Evolutionary conservation across 2,113 vertebrate genomes (phyloP).

Genomic region (Motacilla alba): DNA sequence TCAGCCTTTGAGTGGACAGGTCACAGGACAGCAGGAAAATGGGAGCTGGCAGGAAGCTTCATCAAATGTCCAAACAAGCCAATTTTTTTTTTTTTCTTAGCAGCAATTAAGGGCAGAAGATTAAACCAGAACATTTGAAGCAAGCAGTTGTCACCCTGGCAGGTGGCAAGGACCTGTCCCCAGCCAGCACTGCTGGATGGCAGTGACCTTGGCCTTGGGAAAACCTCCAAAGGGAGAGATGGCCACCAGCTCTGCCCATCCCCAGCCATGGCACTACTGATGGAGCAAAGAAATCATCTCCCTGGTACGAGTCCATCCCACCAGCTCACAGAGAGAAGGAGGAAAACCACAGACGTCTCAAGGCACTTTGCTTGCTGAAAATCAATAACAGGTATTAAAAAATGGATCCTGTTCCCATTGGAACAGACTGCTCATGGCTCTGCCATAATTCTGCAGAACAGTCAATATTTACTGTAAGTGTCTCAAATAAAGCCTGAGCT

Average conservation of each 20-base stretch:
- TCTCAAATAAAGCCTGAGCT: conserved; percentile 74
- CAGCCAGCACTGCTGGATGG: neutral
- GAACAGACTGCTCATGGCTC: conserved; percentile 62
- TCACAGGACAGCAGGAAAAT: conserved; percentile 38
- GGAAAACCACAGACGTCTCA: conserved; percentile 43
- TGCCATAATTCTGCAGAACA: conserved; percentile 72
- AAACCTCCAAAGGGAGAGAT: neutral
- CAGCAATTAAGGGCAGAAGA: conserved; percentile 49
- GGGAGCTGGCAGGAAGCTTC: conserved; percentile 50
- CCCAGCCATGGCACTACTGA: neutral
- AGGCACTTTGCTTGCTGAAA: conserved; percentile 53
- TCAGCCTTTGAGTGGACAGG: conserved; percentile 18
- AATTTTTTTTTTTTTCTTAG: neutral
- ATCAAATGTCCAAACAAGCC: neutral
- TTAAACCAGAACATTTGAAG: conserved; percentile 19
- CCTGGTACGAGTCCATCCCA: conserved; percentile 7
- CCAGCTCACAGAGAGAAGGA: conserved; percentile 8
- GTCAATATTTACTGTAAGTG: conserved; percentile 74
- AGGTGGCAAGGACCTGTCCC: neutral
- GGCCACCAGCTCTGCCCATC: neutral
- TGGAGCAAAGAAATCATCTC: conserved; percentile 42
- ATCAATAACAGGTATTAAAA: conserved; percentile 77
- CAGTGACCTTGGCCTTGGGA: neutral
- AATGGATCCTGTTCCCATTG: conserved; percentile 67
- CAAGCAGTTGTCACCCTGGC: neutral